Base-by-base conservation (phyloP, 23 tunicate species). In the Halocynthia aurantium region DNA sequence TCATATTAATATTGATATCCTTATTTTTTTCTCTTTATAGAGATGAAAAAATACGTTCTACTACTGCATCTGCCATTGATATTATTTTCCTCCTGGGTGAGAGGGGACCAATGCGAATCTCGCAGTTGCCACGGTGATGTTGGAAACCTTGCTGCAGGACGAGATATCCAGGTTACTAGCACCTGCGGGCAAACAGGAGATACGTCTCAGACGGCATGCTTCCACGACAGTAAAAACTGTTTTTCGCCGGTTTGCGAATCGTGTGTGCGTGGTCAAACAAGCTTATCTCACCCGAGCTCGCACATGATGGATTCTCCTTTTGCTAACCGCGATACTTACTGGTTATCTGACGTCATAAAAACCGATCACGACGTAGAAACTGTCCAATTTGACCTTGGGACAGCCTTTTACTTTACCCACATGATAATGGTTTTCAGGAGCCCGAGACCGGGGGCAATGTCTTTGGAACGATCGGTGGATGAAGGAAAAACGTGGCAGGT, bases 71-170 rank as follows among this genome's bases (percentile, higher is more conserved):
- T 31, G 44, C 44, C 44, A 31, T 31, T 31, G 44, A 31, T 31
- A 31, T 31, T 31, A 31, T 31, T 31, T 31, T 31, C 44, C 4
- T 31, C 44, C 44, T 31, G 44, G 44, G 75, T 52, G 22, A 8
- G 11, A 8, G 75, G 83, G 17, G 80, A 84, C 64, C 76, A 78
- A 70, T 86, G 93, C 80, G 93, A 80, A 21, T 78, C 74, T 6
- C 67, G 71, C 54, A 86, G 85, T 69, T 86, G 93, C 74, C 93
- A 86, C 66, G 93, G 93, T 6, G 93, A 86, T 61, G 86, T 86
- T 6, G 93, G 93, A 2, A 86, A 86, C 53, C 61, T 86, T 50
- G 93, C 82, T 6, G 83, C 85, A 13, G 93, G 93, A 7, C 82
- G 93, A 6, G 44, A 12, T 8, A 76, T 86, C 21, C 15, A 50